Evolutionary conservation across 2,797 vertebrate genomes (phyloP).

Genomic region (Steatocranus sp.): DNA sequence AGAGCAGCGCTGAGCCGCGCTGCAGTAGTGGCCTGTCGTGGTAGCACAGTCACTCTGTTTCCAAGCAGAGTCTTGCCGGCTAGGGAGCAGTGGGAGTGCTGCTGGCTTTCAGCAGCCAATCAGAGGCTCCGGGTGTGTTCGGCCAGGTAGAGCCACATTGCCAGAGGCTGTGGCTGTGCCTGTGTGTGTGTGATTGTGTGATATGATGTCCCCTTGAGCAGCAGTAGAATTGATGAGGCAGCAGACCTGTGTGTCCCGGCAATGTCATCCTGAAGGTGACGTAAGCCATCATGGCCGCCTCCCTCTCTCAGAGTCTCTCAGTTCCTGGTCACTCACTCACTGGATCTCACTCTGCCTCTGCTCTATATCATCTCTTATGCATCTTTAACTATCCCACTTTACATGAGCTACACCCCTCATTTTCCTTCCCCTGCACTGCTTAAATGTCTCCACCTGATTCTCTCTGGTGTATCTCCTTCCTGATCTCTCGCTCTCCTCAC

Average conservation of each 20-base stretch:
- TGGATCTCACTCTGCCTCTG: slow-evolving; percentile 16
- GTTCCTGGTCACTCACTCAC: slow-evolving; percentile 30
- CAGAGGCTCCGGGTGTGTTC: slow-evolving; percentile 62
- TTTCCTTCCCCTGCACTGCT: neutral
- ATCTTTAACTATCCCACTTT: slow-evolving; percentile 15
- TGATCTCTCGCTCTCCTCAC: neutral
- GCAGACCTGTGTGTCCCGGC: slow-evolving; percentile 75
- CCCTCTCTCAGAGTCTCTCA: neutral
- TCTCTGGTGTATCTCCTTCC: neutral
- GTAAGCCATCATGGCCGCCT: slow-evolving; percentile 59
- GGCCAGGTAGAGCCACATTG: slow-evolving; percentile 67
- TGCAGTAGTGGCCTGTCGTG: slow-evolving; percentile 52
- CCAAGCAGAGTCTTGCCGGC: slow-evolving; percentile 71
- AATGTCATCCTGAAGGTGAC: slow-evolving; percentile 79
- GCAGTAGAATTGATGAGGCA: slow-evolving; percentile 76
- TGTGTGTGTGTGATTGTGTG: neutral
- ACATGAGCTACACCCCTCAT: neutral
- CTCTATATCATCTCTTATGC: slow-evolving; percentile 1
- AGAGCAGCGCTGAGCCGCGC: slow-evolving; percentile 14
- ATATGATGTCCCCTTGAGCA: slow-evolving; percentile 68
- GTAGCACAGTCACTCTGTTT: slow-evolving; percentile 63
- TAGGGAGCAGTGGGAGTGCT: slow-evolving; percentile 55
- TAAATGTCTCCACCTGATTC: slow-evolving; percentile 12
- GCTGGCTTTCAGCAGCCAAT: slow-evolving; percentile 62
- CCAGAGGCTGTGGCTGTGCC: slow-evolving; percentile 22